Percentiles rank a stretch among this genome's conserved stretches.
These are phyloP conservation scores for Mythimna impura DNA, from an alignment of 2,888 invertebrate genomes.

Conservation along the genomic window DNA sequence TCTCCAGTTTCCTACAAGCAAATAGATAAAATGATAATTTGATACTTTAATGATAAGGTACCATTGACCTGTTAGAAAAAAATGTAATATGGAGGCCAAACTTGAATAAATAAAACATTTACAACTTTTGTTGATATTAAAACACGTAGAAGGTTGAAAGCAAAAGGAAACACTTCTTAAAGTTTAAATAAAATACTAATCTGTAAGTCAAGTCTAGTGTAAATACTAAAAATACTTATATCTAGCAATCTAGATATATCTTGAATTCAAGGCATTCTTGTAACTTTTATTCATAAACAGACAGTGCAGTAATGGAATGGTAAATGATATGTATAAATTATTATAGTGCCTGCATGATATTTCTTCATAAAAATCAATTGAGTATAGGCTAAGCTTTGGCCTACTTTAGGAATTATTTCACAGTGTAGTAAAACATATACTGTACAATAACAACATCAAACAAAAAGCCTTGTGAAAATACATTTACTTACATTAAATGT, in stretches of 20 bases:
- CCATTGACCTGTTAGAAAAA: neutral
- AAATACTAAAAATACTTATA: neutral
- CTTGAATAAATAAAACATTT: too few species aligned
- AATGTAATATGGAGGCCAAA: too few species aligned
- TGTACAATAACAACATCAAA: neutral
- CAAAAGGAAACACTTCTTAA: too few species aligned
- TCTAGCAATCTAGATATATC: neutral
- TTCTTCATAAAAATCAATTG: neutral
- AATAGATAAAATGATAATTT: neutral
- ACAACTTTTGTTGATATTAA: neutral
- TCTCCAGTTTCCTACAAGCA: conserved; percentile 50
- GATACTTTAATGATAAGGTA: neutral
- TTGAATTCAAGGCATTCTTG: neutral
- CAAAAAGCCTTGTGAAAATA: neutral
- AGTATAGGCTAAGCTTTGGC: neutral
- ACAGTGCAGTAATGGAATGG: neutral
- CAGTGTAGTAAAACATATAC: neutral
- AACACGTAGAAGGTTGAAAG: neutral
- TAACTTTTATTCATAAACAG: neutral
- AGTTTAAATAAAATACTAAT: too few species aligned
- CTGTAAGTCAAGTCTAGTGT: too few species aligned
- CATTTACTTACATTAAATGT: neutral
- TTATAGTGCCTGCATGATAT: neutral
- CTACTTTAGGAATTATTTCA: neutral
- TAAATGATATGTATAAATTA: neutral